Evolutionary conservation across 1,140 invertebrate genomes (phyloP), one percentile per base, ranked within the genome.

Genomic region (Tetramorium alpestre): DNA sequence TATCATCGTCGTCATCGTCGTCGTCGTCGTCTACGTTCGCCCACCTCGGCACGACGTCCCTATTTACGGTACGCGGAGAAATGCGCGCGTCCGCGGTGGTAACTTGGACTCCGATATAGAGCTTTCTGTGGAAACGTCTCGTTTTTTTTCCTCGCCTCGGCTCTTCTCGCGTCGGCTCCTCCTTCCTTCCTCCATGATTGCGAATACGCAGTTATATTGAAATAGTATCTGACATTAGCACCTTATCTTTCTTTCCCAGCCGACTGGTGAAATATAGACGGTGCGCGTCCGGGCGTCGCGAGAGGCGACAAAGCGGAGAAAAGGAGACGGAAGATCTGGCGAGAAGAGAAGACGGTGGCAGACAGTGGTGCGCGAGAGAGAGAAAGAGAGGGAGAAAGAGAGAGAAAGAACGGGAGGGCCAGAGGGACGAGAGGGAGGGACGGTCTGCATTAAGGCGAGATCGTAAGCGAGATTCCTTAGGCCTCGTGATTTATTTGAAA

Each of bases 141-240:
- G 47, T 22, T 22, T 62, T 73, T 73, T 60, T 73, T 78, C 33
- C 28, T 22, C 16, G 0, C 25, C 38, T 3, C 54, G 3, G 33
- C 28, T 2, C 28, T 2, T 1, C 10, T 56, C 25, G 18, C 77
- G n/a, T 18, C 49, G 28, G 8, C 69, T 22, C n/a, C 38, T 18
- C 73, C 25, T 60, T 11, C 18, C 38, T 69, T 28, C 54, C 67
- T n/a, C 54, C 67, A 51, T 67, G 51, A 76, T 69, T 65, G 85
- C 69, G 76, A 78, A 85, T 88, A 64, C 77, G 87, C 78, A 90
- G 58, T 92, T 92, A 89, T 88, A 88, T 89, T 91, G 86, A 92
- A 93, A 93, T 92, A 89, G 90, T 90, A 88, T 62, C 89, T 91
- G 90, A 92, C 91, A 93, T 93, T 93, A 93, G 89, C 88, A 87